phyloP scores from a whole-genome alignment of 1,140 invertebrate genomes.

The Penaeus japonicus region DNA sequence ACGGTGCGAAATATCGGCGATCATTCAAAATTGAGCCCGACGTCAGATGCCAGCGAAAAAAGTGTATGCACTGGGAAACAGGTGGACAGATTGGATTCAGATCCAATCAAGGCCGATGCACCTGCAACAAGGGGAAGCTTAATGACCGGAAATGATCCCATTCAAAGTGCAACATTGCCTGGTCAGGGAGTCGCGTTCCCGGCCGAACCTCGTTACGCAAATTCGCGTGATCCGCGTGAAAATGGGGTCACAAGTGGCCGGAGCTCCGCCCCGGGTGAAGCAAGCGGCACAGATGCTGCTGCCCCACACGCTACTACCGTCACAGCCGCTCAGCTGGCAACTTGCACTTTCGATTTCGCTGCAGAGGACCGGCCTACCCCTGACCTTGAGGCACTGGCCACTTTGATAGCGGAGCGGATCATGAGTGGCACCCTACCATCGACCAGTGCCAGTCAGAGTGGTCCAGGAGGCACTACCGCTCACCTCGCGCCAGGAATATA shows the following conservation, averaged over 20 bases:
- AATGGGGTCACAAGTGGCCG: constrained; percentile 45
- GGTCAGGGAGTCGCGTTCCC: neutral
- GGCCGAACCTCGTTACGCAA: constrained; percentile 16
- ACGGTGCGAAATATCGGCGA: constrained; percentile 14
- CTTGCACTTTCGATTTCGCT: constrained; percentile 48
- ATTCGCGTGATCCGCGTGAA: constrained; percentile 25
- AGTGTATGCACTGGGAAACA: neutral
- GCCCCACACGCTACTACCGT: constrained; percentile 1
- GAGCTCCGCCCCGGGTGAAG: neutral
- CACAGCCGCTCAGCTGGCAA: neutral
- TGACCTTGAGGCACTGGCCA: constrained; percentile 55
- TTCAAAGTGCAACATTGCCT: neutral
- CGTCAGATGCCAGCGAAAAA: constrained; percentile 19
- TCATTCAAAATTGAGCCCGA: neutral
- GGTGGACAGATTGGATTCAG: neutral
- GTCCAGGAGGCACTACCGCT: constrained; percentile 15
- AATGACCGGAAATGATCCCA: neutral
- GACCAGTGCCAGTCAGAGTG: constrained; percentile 29
- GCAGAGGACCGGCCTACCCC: constrained; percentile 29
- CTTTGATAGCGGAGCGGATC: constrained; percentile 45
- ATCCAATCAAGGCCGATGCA: neutral
- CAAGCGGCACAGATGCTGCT: neutral
- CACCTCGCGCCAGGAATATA: neutral
- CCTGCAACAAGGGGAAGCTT: neutral
- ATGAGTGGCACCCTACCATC: constrained; percentile 40